Evolutionary conservation across 2,797 vertebrate genomes (phyloP).

Genomic region (Gymnoscopelus microlampas): DNA sequence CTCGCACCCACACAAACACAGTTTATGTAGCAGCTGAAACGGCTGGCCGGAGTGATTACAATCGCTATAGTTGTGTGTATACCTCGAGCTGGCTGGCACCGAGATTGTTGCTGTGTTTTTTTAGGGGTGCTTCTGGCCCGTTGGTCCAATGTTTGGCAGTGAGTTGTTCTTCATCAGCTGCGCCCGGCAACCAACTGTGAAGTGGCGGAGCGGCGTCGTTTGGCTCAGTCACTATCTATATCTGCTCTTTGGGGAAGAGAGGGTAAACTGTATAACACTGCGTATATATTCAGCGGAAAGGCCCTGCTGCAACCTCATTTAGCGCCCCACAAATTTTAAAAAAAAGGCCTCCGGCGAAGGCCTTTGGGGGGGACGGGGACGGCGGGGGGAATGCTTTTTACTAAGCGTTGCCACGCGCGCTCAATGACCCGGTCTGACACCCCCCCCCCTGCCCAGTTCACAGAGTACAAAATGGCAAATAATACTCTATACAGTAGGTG

Average conservation of each 20-base stretch:
- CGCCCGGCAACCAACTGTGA: conserved; percentile 21
- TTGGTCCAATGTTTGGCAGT: conserved; percentile 3
- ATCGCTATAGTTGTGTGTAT: background rate
- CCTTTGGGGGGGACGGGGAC: conserved; percentile 5
- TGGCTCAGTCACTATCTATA: conserved; percentile 2
- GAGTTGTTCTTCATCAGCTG: conserved; percentile 31
- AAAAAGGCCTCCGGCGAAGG: conserved; percentile 11
- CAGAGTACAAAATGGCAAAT: conserved; percentile 28
- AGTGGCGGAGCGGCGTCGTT: conserved; percentile 1
- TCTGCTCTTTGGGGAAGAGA: conserved; percentile 16
- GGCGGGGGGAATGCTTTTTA: conserved; percentile 11
- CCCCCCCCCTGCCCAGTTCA: background rate
- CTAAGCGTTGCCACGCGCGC: conserved; percentile 22
- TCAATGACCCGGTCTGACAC: conserved; percentile 12
- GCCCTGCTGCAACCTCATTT: background rate
- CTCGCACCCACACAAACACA: background rate
- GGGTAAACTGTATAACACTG: conserved; percentile 2
- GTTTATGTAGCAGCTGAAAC: background rate
- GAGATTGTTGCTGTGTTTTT: conserved; percentile 21
- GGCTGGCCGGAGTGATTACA: conserved; percentile 6
- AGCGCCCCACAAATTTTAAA: conserved; percentile 33
- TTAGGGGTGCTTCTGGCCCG: background rate
- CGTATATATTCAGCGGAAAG: background rate
- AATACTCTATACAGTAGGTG: conserved; percentile 20
- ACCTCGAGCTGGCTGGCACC: conserved; percentile 7